phyloP scores from a whole-genome alignment of 2,113 vertebrate genomes.

The Galeopterus variegatus region DNA sequence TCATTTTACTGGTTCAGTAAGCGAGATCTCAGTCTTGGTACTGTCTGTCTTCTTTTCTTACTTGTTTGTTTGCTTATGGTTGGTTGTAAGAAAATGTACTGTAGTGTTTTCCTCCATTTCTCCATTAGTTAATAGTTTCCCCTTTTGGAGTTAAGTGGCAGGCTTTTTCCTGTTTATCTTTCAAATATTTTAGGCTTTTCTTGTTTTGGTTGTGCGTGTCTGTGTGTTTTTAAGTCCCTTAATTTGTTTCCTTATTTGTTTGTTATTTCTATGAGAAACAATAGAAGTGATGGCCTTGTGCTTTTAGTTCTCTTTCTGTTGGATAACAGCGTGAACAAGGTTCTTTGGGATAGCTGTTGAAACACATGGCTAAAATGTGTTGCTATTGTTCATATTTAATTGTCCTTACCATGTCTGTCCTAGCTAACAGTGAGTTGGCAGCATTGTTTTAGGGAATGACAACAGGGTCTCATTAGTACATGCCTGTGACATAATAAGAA shows the following conservation, averaged over 20 bases:
- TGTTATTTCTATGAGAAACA: constrained; percentile 55
- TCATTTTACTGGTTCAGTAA: neutral
- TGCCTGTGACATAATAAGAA: neutral
- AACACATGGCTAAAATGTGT: constrained; percentile 11
- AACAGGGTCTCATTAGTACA: neutral
- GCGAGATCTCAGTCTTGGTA: neutral
- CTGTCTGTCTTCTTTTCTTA: neutral
- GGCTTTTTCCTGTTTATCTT: constrained; percentile 57
- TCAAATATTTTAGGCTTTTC: neutral
- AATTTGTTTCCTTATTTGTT: constrained; percentile 50
- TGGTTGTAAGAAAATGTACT: neutral
- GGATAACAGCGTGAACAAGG: neutral
- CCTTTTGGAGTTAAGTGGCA: constrained; percentile 27
- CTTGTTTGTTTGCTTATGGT: neutral
- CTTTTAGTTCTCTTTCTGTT: neutral
- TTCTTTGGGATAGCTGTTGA: neutral
- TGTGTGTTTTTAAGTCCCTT: constrained; percentile 26
- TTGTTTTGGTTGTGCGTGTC: neutral
- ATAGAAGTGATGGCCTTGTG: neutral
- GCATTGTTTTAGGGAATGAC: neutral
- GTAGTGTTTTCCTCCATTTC: neutral
- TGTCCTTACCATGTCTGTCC: neutral
- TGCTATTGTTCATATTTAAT: neutral
- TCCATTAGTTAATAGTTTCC: neutral
- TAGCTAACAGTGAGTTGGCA: neutral